A percentile compares a stretch with the other conserved stretches of the same genome.
These are phyloP conservation scores for Notiomystis cincta DNA, from an alignment of 2,113 vertebrate genomes.

Conservation along the genomic window DNA sequence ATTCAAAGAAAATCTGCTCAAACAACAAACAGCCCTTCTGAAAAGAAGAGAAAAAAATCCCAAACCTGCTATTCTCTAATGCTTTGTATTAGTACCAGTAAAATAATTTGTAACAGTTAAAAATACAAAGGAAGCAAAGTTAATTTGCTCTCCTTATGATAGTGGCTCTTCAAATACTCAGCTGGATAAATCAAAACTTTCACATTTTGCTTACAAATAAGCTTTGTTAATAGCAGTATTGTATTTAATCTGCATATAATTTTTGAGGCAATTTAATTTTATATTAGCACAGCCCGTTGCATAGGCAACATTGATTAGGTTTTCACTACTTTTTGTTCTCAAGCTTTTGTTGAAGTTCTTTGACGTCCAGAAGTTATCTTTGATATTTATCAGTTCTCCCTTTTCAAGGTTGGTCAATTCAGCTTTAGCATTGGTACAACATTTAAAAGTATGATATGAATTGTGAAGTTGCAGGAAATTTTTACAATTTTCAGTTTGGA, in stretches of 20 bases:
- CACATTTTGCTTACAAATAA: slow-evolving; percentile 50
- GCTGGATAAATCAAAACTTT: slow-evolving; percentile 30
- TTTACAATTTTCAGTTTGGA: not conserved
- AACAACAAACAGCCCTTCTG: not conserved
- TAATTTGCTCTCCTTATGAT: slow-evolving; percentile 29
- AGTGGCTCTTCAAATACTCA: slow-evolving; percentile 17
- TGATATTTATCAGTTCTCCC: not conserved
- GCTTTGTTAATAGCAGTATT: not conserved
- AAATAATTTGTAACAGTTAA: slow-evolving; percentile 39
- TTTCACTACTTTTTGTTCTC: not conserved
- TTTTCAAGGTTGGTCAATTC: not conserved
- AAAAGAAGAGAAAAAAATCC: not conserved
- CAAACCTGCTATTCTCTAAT: slow-evolving; percentile 14
- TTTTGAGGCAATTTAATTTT: slow-evolving; percentile 28
- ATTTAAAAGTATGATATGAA: not conserved
- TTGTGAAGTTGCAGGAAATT: not conserved
- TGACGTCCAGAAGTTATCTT: not conserved
- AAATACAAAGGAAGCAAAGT: slow-evolving; percentile 21
- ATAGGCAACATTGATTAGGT: not conserved
- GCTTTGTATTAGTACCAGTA: slow-evolving; percentile 3
- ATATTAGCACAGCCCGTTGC: not conserved
- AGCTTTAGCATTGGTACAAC: not conserved
- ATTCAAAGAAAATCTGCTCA: slow-evolving; percentile 10
- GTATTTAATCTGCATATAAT: slow-evolving; percentile 12
- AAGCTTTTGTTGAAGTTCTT: not conserved